Evolutionary conservation across 2,797 vertebrate species (phyloP).

Genomic region (Odontamblyopus rebecca): DNA sequence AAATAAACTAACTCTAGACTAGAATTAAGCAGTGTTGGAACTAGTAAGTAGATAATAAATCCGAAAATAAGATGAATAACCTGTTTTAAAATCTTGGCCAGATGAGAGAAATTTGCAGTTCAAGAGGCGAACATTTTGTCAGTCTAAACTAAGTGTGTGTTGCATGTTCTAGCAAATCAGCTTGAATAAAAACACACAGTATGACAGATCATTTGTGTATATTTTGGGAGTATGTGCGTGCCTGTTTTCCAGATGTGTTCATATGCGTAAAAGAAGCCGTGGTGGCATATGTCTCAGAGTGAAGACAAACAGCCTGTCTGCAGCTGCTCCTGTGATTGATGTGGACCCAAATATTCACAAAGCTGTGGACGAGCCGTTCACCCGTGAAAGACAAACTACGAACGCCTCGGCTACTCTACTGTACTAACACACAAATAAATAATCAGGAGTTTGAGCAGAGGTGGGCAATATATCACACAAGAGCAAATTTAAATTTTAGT

Average conservation of each 20-base stretch:
- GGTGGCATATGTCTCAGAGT: conserved; percentile 45
- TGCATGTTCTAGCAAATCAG: too few species aligned
- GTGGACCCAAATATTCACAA: conserved; percentile 51
- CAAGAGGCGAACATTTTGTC: too few species aligned
- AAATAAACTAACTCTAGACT: too few species aligned
- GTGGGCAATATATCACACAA: not conserved
- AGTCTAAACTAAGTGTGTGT: too few species aligned
- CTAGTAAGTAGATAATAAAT: too few species aligned
- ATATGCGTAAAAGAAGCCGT: not conserved
- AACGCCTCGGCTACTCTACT: conserved; percentile 27
- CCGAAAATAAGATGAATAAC: too few species aligned
- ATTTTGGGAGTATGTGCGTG: too few species aligned
- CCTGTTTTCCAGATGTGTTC: not conserved
- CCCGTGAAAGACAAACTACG: conserved; percentile 70
- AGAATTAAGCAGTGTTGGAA: too few species aligned
- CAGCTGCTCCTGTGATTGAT: conserved; percentile 74
- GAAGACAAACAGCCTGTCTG: conserved; percentile 66
- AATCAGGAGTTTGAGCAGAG: conserved; percentile 10
- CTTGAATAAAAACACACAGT: too few species aligned
- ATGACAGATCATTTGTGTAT: too few species aligned
- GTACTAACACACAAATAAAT: conserved; percentile 53
- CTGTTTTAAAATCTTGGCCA: too few species aligned
- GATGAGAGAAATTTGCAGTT: too few species aligned
- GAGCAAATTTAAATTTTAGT: not conserved
- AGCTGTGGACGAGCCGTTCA: conserved; percentile 59